phyloP scores from a whole-genome alignment of 2,888 invertebrate genomes.

The Synanthedon formicaeformis region DNA sequence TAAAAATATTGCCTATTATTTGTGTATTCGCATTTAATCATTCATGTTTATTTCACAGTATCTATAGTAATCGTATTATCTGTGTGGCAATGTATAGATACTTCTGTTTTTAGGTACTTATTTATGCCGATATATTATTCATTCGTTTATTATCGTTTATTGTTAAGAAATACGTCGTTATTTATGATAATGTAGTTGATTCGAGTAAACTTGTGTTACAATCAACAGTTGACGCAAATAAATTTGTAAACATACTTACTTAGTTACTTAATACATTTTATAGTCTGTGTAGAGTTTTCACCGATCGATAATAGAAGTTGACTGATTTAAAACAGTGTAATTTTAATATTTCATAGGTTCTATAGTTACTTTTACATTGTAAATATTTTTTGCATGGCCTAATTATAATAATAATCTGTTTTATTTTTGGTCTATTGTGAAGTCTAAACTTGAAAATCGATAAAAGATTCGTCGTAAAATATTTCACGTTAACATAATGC shows the following conservation, averaged over 20 bases:
- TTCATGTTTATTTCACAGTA: conserved; percentile 20
- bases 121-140: conserved; percentile 31
- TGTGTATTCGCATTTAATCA: conserved; percentile 38
- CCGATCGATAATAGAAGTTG: neutral
- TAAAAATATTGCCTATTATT: conserved; percentile 29
- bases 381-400: conserved; percentile 19
- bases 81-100: conserved; percentile 24
- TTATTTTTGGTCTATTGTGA: conserved; percentile 6
- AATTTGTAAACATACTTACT: conserved; percentile 13
- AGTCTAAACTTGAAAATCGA: conserved; percentile 8
- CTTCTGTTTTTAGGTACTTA: conserved; percentile 22
- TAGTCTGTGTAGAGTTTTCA: conserved; percentile 1
- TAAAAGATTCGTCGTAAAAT: conserved; percentile 16
- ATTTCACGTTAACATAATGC: conserved; percentile 13
- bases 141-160: conserved; percentile 1
- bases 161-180: neutral
- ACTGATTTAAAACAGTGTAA: neutral
- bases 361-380: conserved; percentile 13
- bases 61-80: conserved; percentile 10
- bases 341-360: neutral
- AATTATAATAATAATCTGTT: conserved; percentile 9
- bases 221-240: conserved; percentile 29
- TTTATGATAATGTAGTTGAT: neutral
- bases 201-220: conserved; percentile 20
- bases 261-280: conserved; percentile 5